Evolutionary conservation across 2,113 vertebrate genomes (phyloP), one percentile per base, ranked within the genome.

Genomic region (Petrocephalus microphthalmus): DNA sequence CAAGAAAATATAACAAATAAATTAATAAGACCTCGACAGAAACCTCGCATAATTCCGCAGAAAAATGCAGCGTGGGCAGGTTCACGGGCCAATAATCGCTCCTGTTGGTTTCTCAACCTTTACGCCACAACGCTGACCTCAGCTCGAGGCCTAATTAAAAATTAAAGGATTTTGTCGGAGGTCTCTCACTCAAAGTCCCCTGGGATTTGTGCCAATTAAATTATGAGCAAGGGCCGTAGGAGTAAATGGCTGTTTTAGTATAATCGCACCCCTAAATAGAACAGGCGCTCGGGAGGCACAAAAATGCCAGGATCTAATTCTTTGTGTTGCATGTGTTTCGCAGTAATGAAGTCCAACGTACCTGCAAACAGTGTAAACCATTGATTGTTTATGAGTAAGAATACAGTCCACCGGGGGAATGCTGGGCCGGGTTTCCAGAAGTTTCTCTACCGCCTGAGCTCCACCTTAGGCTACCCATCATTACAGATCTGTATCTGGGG

Each of bases 401-500:
- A 57, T 37, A 57, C 51, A 20, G 4, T 85, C 47, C 88, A 88
- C 53, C 49, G 3, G 47, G 25, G 54, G 29, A 52, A 81, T 54
- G 29, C 52, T 37, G 22, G 56, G 60, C 81, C 6, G 49, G 53
- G 57, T 42, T 89, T 89, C 64, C 83, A 64, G 60, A 78, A 78
- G 85, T 74, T 42, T 78, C 49, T 42, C 78, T 25, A 42, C 47
- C n/a, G 47, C 74, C 47, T 42, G 22, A 53, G 10, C 71, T 19
- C 33, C 45, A 74, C 84, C 33, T 2, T 60, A 20, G 15, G 71
- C 86, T 87, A 89, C 85, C 60, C 37, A 87, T 89, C 82, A 47
- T 49, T 86, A 89, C 86, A 78, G 89, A 89, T 56, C 22, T 57
- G 57, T 42, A 84, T 52, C 84, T 85, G n/a, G 84, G 29, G 33